These are phyloP conservation scores for Hyalella azteca DNA, from an alignment of 2,888 invertebrate genomes.

Conservation along the genomic window DNA sequence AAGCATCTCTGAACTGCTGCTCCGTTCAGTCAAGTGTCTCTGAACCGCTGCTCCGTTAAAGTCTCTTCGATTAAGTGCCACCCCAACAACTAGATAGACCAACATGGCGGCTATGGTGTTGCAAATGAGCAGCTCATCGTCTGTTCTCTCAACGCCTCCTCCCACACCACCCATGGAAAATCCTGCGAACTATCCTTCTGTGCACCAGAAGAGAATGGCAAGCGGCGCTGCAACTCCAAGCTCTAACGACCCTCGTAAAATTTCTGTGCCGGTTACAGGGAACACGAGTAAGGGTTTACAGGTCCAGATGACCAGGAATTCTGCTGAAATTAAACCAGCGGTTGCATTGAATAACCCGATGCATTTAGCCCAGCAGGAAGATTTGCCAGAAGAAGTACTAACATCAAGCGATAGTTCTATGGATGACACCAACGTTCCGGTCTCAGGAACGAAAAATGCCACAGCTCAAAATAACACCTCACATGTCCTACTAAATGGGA, in stretches of 20 bases:
- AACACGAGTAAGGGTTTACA: no score
- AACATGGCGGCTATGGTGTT: constrained; percentile 18
- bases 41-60: no score
- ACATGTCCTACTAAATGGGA: no score
- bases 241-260: no score
- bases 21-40: no score
- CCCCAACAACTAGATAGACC: not conserved
- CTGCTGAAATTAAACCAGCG: no score
- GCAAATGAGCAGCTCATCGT: constrained; percentile 20
- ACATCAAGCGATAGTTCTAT: not conserved
- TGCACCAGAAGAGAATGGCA: not conserved
- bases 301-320: not conserved
- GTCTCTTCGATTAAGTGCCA: no score
- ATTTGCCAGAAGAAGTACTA: not conserved
- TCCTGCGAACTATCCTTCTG: constrained; percentile 17
- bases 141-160: constrained; percentile 23
- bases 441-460: no score
- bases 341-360: no score
- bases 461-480: no score
- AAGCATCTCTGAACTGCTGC: no score
- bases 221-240: not conserved
- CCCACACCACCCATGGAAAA: constrained; percentile 34
- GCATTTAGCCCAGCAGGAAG: not conserved
- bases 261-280: no score
- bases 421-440: not conserved